phyloP scores from a whole-genome alignment of 2,113 vertebrate species.

The Megalops atlanticus region DNA sequence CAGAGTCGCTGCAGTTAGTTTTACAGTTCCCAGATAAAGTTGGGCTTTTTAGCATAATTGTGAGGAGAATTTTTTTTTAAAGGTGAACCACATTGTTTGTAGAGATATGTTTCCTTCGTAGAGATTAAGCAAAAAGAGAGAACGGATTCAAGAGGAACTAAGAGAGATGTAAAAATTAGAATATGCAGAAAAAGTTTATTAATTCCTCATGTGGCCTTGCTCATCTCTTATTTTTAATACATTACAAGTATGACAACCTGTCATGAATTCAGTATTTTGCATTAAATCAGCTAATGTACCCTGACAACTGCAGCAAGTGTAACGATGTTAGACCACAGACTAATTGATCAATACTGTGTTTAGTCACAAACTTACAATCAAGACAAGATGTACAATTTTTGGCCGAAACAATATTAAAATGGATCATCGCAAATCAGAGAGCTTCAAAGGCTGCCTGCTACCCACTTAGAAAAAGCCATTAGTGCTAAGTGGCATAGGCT shows the following conservation, averaged over 20 bases:
- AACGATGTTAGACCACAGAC: background rate
- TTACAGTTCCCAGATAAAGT: background rate
- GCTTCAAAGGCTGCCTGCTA: slow-evolving; percentile 1
- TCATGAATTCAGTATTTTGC: slow-evolving; percentile 11
- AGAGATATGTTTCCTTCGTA: background rate
- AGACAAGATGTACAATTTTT: slow-evolving; percentile 11
- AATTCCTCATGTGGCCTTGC: slow-evolving; percentile 3
- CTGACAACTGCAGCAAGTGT: background rate
- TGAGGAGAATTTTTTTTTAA: background rate
- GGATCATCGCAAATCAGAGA: background rate
- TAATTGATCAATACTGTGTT: slow-evolving; percentile 7
- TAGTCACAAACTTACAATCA: background rate
- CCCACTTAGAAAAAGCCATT: slow-evolving; percentile 15
- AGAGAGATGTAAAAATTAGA: background rate
- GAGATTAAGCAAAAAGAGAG: background rate
- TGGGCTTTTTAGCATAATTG: background rate
- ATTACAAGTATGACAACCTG: slow-evolving; percentile 9
- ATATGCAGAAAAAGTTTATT: slow-evolving; percentile 9
- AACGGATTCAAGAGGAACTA: background rate
- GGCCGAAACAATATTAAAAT: background rate
- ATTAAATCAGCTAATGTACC: slow-evolving; percentile 16
- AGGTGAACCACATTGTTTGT: background rate
- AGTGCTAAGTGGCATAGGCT: background rate
- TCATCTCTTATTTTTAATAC: slow-evolving; percentile 18
- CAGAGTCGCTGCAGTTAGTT: background rate